Evolutionary conservation across 2,888 invertebrate species (phyloP), one percentile per base, ranked within the genome.

Genomic region (Plagodis pulveraria): DNA sequence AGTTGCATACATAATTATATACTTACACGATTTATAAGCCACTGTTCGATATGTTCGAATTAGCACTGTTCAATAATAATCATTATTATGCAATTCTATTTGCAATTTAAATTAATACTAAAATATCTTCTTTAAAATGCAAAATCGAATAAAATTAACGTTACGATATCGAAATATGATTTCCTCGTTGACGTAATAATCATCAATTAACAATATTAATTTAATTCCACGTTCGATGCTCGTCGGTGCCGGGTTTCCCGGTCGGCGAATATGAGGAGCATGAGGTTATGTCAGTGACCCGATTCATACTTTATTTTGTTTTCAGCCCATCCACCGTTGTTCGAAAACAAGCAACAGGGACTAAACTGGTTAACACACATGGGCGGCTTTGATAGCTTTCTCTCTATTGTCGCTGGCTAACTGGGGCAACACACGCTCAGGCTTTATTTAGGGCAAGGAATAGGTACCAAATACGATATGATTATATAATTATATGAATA

Each of bases 321-420:
- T 80, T 75, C 73, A 77, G 67, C 54, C 69, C 71, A 71, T 73
- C 73, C 74, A 72, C 69, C 68, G 74, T 69, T 67, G 71, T 77
- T 80, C 73, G 78, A 80, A 81, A 81, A 83, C 79, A 79, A 83
- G 79, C 78, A 83, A 81, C 77, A 80, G 75, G 77, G 84, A 82
- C 81, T 84, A 83, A 87, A 85, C 83, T 83, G 80, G 85, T 86
- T 86, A 84, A 81, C 87, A 88, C 84, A 88, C 88, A 87, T 87
- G 86, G 83, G 67, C 77, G 84, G 70, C 69, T 86, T 81, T 86
- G 86, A 89, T 89, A 81, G 86, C 81, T 78, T 81, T 80, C 80
- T 81, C 81, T 80, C 78, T 71, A 83, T 84, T 86, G 85, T 87
- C 79, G 78, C 73, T 71, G 77, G 76, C 72, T 78, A 85, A 83